These are phyloP conservation scores for Oryzaephilus surinamensis DNA, from an alignment of 1,140 invertebrate species.

Conservation along the genomic window DNA sequence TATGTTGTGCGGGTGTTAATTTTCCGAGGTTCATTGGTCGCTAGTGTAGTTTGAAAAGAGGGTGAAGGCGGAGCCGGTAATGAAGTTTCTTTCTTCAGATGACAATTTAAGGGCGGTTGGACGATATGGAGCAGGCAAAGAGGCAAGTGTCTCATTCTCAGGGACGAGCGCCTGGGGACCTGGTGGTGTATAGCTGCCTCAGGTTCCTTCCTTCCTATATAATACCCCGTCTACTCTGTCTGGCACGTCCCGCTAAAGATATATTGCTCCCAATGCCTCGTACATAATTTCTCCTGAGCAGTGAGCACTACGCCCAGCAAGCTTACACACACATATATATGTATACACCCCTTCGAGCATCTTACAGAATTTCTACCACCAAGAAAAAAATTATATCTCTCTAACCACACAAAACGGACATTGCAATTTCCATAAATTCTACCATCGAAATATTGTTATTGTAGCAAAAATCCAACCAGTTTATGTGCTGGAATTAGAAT, in stretches of 20 bases:
- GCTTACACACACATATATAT: no score
- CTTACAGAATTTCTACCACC: no score
- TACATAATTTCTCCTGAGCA: slow-evolving; percentile 36
- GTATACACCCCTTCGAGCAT: no score
- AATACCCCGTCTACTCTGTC: slow-evolving; percentile 35
- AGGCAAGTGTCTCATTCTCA: slow-evolving; percentile 33
- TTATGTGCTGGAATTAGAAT: no score
- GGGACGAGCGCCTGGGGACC: slow-evolving; percentile 31
- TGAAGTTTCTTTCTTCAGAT: slow-evolving; percentile 32
- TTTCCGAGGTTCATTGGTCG: slow-evolving; percentile 4
- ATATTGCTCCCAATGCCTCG: slow-evolving; percentile 37
- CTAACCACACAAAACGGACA: no score
- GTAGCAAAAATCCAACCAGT: no score
- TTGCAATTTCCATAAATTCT: no score
- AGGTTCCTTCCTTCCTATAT: slow-evolving; percentile 34
- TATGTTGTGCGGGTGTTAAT: not conserved
- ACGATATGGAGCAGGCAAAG: no score
- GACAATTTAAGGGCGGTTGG: slow-evolving; percentile 28
- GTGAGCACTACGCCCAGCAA: slow-evolving; percentile 16
- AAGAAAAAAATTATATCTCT: no score
- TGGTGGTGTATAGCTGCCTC: slow-evolving; percentile 19
- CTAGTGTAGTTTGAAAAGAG: no score
- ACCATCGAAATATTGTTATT: no score
- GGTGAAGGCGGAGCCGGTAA: slow-evolving; percentile 21
- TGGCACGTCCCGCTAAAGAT: slow-evolving; percentile 35